phyloP scores from a whole-genome alignment of 2,113 vertebrate species.

The Forbesichthys agassizii region DNA sequence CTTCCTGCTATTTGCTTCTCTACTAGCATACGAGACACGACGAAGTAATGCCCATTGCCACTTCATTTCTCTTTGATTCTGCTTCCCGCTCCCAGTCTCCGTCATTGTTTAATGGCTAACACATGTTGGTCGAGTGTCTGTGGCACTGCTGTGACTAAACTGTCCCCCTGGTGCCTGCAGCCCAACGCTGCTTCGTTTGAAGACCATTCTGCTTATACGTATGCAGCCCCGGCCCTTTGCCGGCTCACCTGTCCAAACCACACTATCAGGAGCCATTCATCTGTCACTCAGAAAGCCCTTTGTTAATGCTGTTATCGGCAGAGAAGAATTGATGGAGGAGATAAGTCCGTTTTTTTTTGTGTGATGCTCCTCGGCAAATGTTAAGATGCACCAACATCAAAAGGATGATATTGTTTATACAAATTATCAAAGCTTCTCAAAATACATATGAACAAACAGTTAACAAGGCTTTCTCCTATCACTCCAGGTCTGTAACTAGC shows the following conservation, averaged over 20 bases:
- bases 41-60: not conserved
- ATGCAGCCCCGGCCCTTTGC: slow-evolving; percentile 42
- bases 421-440: slow-evolving; percentile 28
- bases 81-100: slow-evolving; percentile 35
- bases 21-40: not conserved
- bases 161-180: slow-evolving; percentile 15
- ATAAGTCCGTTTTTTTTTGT: not conserved
- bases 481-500: slow-evolving; percentile 56
- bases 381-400: slow-evolving; percentile 3
- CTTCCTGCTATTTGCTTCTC: slow-evolving; percentile 19
- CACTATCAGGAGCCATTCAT: slow-evolving; percentile 42
- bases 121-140: slow-evolving; percentile 64
- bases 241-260: slow-evolving; percentile 63
- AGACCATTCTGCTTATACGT: slow-evolving; percentile 42
- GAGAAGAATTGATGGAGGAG: slow-evolving; percentile 1
- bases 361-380: slow-evolving; percentile 1
- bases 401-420: slow-evolving; percentile 26
- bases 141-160: slow-evolving; percentile 45
- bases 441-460: slow-evolving; percentile 46
- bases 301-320: slow-evolving; percentile 31
- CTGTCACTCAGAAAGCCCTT: slow-evolving; percentile 21
- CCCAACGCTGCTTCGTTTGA: slow-evolving; percentile 43
- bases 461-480: slow-evolving; percentile 45
- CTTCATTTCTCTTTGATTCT: slow-evolving; percentile 45
- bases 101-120: slow-evolving; percentile 64